Conservation (phyloP, 2,113 vertebrate species). For the Indicator maculatus region DNA sequence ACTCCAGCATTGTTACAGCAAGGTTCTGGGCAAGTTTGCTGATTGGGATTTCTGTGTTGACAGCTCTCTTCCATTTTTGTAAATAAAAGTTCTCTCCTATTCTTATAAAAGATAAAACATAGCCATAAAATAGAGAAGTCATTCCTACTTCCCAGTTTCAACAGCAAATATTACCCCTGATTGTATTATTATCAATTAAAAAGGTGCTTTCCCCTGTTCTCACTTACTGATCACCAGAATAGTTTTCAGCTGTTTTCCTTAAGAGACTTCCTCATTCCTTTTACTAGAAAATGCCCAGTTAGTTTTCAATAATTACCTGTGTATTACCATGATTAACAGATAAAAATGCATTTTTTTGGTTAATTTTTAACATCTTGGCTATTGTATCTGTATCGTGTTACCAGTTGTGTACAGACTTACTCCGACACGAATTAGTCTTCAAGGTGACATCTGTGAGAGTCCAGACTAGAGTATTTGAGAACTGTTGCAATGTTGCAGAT, state of each 20-base stretch:
- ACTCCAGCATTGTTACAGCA: background rate
- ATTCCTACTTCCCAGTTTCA: background rate
- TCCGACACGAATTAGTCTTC: background rate
- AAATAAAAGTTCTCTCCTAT: background rate
- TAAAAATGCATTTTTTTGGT: background rate
- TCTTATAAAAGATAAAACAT: background rate
- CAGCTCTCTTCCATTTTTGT: background rate
- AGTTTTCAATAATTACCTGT: background rate
- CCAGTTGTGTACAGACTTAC: background rate
- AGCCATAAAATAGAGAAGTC: background rate
- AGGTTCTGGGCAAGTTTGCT: background rate
- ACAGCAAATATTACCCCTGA: accelerated
- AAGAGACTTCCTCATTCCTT: background rate
- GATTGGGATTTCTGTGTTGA: background rate
- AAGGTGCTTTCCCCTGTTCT: background rate
- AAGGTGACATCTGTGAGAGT: background rate
- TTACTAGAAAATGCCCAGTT: background rate
- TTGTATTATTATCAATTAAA: background rate
- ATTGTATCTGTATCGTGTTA: background rate
- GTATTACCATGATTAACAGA: background rate
- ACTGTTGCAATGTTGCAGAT: background rate
- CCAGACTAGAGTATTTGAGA: background rate
- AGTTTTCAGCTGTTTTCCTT: background rate
- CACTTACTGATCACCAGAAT: background rate
- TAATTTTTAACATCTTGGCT: background rate